These are phyloP conservation scores for Amblyraja radiata DNA, from an alignment of 2,797 vertebrate genomes.

Conservation along the genomic window DNA sequence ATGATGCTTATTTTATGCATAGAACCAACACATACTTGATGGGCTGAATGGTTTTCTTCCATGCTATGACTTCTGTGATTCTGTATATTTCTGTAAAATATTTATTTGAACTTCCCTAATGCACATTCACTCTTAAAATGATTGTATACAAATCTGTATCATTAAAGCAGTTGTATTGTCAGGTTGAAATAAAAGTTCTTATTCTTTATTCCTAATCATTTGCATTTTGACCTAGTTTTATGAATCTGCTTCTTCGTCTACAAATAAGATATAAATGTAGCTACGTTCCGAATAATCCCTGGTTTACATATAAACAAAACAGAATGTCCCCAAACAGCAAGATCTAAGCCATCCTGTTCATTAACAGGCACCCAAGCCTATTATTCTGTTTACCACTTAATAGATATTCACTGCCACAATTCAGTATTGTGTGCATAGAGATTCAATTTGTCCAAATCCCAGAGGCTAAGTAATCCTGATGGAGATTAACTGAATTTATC, in stretches of 20 bases:
- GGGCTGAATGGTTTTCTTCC: no score
- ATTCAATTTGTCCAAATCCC: constrained; percentile 75
- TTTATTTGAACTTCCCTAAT: neutral
- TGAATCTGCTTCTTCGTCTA: neutral
- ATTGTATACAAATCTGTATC: neutral
- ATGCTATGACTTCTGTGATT: no score
- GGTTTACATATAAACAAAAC: constrained; percentile 30
- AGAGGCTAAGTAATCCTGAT: constrained; percentile 64
- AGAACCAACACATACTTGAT: no score
- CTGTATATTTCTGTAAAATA: neutral
- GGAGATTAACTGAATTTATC: constrained; percentile 76
- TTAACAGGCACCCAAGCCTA: constrained; percentile 55
- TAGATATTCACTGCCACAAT: constrained; percentile 72
- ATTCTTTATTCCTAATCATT: constrained; percentile 1
- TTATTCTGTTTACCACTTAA: constrained; percentile 69
- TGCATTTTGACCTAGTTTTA: constrained; percentile 22
- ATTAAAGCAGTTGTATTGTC: neutral
- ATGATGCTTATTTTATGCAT: no score
- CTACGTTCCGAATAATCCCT: neutral
- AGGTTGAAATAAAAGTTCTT: neutral
- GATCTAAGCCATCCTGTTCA: constrained; percentile 50
- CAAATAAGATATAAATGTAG: constrained; percentile 37
- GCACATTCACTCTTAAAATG: neutral
- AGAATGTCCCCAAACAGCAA: constrained; percentile 42
- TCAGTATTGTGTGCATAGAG: constrained; percentile 52